Evolutionary conservation across 2,888 invertebrate genomes (phyloP).

Genomic region (Acanthococcus lagerstroemiae): DNA sequence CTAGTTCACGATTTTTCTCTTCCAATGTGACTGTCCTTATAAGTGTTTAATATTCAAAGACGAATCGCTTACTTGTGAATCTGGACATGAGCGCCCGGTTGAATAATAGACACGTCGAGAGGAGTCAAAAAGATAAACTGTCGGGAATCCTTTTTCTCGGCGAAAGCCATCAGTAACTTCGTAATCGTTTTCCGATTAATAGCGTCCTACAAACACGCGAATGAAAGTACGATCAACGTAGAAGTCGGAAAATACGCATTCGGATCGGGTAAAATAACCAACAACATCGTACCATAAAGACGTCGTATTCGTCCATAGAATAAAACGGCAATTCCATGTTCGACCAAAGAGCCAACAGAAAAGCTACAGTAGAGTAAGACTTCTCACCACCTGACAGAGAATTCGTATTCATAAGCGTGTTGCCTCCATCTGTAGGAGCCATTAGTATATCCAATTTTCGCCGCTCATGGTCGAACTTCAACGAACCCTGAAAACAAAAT

Average conservation of each 20-base stretch:
- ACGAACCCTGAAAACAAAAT: constrained; percentile 9
- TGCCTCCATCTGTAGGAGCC: constrained; percentile 16
- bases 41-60: no score
- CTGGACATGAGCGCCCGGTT: constrained; percentile 16
- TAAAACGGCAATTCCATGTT: constrained; percentile 85
- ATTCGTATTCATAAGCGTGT: constrained; percentile 44
- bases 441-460: constrained; percentile 21
- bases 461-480: background rate
- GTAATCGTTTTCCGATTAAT: constrained; percentile 32
- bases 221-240: no score
- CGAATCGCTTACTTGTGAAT: constrained; percentile 24
- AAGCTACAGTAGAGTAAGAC: constrained; percentile 84
- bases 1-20: no score
- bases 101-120: constrained; percentile 47
- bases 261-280: constrained; percentile 46
- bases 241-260: no score
- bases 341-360: constrained; percentile 87
- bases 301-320: constrained; percentile 92
- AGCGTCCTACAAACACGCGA: constrained; percentile 22
- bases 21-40: no score
- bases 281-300: constrained; percentile 60
- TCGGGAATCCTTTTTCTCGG: constrained; percentile 52
- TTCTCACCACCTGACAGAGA: constrained; percentile 91
- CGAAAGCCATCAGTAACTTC: constrained; percentile 55
- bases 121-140: constrained; percentile 90